Evolutionary conservation across 1,140 invertebrate species (phyloP), one percentile per base, ranked within the genome.

Genomic region (Drosophila funebris): DNA sequence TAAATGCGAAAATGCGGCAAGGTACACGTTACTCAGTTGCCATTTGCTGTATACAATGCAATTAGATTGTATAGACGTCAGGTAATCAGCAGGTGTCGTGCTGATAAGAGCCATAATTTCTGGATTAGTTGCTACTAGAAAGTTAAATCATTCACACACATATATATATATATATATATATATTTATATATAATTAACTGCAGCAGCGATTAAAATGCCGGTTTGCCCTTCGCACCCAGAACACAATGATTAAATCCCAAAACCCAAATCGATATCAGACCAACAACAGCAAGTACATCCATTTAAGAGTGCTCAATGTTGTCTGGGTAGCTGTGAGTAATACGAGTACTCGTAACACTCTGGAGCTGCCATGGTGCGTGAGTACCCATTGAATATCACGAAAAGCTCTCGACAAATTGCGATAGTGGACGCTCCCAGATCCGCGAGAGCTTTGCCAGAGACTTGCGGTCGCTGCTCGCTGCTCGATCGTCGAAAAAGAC

Each of bases 401-500:
- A 52, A 52, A 52, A 52, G 48, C 48, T 52, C 29, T 8, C 48
- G n/a, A n/a, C 13, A 6, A 29, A 11, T 18, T 11, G 29, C 14
- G 13, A 33, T 33, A 52, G 48, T 9, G 48, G 48, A 52, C 27
- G 44, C 18, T 43, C 39, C 39, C 39, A 43, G 39, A 18, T 22
- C 8, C 41, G 33, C 11, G 44, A 48, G 44, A 48, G 44, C 44
- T 48, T 48, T 48, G 22, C 9, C 43, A 44, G 18, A 20, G 43
- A 48, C 13, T 48, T 22, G 13, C 20, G 7, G 2, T 36, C 9
- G 33, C 33, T 36, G 22, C 22, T 5, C 4, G 24, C 18, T 22
- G 46, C n/a, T n/a, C 75, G 76, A 88, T 83, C 78, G 83, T 56
- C 74, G 75, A 60, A 79, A 57, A 88, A 68, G 79, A 89, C 73